Evolutionary conservation across 2,797 vertebrate genomes (phyloP), one percentile per base, ranked within the genome.

Genomic region (Spizella passerina): DNA sequence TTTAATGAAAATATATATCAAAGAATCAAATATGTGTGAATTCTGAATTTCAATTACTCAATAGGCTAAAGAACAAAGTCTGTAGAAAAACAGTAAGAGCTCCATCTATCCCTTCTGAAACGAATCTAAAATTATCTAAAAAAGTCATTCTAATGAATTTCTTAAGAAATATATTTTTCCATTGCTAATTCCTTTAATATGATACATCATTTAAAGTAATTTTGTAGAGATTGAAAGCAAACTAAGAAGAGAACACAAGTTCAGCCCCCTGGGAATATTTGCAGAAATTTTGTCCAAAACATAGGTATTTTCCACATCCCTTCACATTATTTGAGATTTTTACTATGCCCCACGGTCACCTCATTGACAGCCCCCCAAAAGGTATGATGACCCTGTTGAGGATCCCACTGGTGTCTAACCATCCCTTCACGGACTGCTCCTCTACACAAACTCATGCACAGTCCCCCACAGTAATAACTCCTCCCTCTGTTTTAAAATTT

Each of bases 1-100:
- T 96, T 76, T 94, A 96, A 95, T 92, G 84, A 94, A 96, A 96
- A 92, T 77, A 94, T 52, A 47, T 68, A 91, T 83, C 4, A 15
- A 94, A 90, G 73, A 95, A 94, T 79, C 79, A 93, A 89, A 83
- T 95, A 75, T 14, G 86, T 90, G 78, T 72, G 59, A 84, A 70
- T 84, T 65, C 60, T 85, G 68, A 91, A 93, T 92, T 91, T 94
- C 78, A 92, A 59, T 87, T 91, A 79, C 47, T 86, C 75, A 88
- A 49, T 46, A 83, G 84, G 49, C 91, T 71, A 90, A 80, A 84
- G 46, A 93, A 82, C 14, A 88, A 95, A 95, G 32, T 26, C 57
- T 84, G n/a, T 7, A 88, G 68, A 82, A 95, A 92, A 94, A 57
- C 36, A 87, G 55, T 78, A 91, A 87, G 68, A 93, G 80, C 90